A percentile compares a stretch with the other conserved stretches of the same genome.
These are phyloP conservation scores for Zelleria hepariella DNA, from an alignment of 2,888 invertebrate genomes.

Conservation along the genomic window DNA sequence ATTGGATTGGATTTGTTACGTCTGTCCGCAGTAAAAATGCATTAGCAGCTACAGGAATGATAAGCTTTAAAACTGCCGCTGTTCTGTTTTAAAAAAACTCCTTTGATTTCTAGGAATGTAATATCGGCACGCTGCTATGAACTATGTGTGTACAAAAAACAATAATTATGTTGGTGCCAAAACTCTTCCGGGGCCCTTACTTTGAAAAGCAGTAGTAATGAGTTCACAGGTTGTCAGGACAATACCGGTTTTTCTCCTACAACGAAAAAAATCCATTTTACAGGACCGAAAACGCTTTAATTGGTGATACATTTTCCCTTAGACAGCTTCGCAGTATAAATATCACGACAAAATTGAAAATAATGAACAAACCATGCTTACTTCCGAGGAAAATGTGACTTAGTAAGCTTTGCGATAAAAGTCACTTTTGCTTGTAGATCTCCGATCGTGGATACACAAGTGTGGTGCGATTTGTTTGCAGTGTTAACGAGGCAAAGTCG, in stretches of 20 bases:
- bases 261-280: too few species aligned
- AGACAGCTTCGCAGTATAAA: neutral
- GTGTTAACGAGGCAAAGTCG: neutral
- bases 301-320: neutral
- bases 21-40: neutral
- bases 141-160: too few species aligned
- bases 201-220: too few species aligned
- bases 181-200: too few species aligned
- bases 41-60: neutral
- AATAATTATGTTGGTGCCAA: too few species aligned
- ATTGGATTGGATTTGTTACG: neutral
- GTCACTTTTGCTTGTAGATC: neutral
- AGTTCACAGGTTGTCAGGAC: too few species aligned
- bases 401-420: neutral
- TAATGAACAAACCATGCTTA: neutral
- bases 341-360: neutral
- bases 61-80: neutral
- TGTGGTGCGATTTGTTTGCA: neutral
- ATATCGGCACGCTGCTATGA: too few species aligned
- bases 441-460: neutral
- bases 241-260: too few species aligned
- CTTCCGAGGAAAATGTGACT: neutral
- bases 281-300: neutral
- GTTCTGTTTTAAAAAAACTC: too few species aligned
- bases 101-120: too few species aligned